These are phyloP conservation scores for Eurystomus glaucurus DNA, from an alignment of 2,797 vertebrate species.

Conservation along the genomic window DNA sequence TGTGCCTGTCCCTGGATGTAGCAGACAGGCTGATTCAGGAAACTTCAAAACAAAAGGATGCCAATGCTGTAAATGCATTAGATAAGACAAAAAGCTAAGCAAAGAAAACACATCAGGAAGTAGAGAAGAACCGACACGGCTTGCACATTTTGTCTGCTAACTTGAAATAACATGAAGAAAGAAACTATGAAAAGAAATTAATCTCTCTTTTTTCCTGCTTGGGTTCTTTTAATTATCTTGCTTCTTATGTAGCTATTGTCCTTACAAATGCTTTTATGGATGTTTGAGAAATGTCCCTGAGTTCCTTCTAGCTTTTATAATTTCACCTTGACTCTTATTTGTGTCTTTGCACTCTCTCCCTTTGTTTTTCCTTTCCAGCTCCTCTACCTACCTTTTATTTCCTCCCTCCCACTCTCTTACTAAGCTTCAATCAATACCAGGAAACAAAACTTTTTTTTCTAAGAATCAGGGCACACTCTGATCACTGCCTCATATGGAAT, in stretches of 20 bases:
- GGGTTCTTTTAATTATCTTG: constrained; percentile 24
- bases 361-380: constrained; percentile 37
- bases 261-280: constrained; percentile 9
- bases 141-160: constrained; percentile 48
- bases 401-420: constrained; percentile 40
- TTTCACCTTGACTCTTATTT: constrained; percentile 56
- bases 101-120: constrained; percentile 42
- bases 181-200: constrained; percentile 23
- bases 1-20: neutral
- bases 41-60: constrained; percentile 50
- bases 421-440: constrained; percentile 62
- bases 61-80: constrained; percentile 40
- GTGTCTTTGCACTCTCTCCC: neutral
- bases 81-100: constrained; percentile 51
- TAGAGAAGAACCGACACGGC: constrained; percentile 35
- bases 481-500: constrained; percentile 87
- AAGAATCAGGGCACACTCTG: constrained; percentile 84
- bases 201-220: constrained; percentile 22
- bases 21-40: constrained; percentile 56
- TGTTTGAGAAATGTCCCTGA: constrained; percentile 67
- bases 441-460: constrained; percentile 79
- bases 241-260: constrained; percentile 33
- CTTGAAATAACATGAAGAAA: constrained; percentile 37
- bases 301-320: constrained; percentile 61
- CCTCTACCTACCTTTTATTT: constrained; percentile 54